Evolutionary conservation across 2,797 vertebrate genomes (phyloP), one percentile per base, ranked within the genome.

Genomic region (Acrocephalus scirpaceus): DNA sequence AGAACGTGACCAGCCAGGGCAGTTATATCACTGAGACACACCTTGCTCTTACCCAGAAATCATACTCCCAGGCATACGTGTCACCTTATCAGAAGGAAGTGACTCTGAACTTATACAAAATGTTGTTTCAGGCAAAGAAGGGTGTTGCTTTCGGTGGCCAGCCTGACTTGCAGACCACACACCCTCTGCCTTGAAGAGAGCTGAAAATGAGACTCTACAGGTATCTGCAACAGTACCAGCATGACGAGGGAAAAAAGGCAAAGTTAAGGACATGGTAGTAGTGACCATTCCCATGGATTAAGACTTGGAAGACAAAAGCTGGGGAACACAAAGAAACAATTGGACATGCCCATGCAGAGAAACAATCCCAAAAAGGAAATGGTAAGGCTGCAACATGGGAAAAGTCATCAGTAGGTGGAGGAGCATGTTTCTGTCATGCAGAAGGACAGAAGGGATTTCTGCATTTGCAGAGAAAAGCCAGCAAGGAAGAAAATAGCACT

Each of bases 161-260:
- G 38, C 66, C 42, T 15, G 3, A 51, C 23, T 32, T 14, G 10
- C 69, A 79, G 64, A 56, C 60, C 0, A 0, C 32, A 16, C 2
- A 36, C 11, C 9, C 42, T 65, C 29, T 54, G 60, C 72, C 62
- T 92, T 23, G 23, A 25, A 72, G 42, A 86, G 10, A 72, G 36
- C 47, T 73, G 75, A 47, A 88, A 84, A 62, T 0, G 7, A 79
- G 50, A 80, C 18, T 7, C n/a, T 71, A 2, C 2, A 9, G 19
- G 47, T 60, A 67, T 15, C 72, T 17, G 7, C 87, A 74, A 13
- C 36, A 15, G 21, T 25, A 48, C 21, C 23, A 27, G 30, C 1
- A 1, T 38, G 56, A 23, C n/a, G 29, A 18, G 42, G 20, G 38
- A 70, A 64, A 62, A 65, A 58, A 38, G 51, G n/a, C 51, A 66